These are phyloP conservation scores for Hymenopus coronatus DNA, from an alignment of 2,888 invertebrate genomes.

Conservation along the genomic window DNA sequence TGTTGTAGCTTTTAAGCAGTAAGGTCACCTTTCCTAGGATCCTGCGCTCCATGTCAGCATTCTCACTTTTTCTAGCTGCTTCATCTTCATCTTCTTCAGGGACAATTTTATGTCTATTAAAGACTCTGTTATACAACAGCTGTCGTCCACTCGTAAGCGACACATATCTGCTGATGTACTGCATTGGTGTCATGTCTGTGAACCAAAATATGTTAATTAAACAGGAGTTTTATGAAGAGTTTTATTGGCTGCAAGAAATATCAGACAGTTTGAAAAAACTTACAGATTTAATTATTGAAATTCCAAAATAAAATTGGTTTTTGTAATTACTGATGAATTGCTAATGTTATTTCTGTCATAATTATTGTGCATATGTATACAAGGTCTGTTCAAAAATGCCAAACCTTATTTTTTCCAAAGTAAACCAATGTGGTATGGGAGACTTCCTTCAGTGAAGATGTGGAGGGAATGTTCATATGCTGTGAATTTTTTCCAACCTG, in stretches of 20 bases:
- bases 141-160: slow-evolving; percentile 59
- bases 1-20: background rate
- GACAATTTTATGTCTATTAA: slow-evolving; percentile 47
- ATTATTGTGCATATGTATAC: no score
- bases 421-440: no score
- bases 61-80: background rate
- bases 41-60: background rate
- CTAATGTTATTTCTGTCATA: no score
- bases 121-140: slow-evolving; percentile 57
- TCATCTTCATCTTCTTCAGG: slow-evolving; percentile 38
- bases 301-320: no score
- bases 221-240: background rate
- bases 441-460: no score
- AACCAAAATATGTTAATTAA: slow-evolving; percentile 29
- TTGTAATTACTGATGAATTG: no score
- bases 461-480: no score
- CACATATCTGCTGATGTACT: slow-evolving; percentile 68
- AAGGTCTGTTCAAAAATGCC: no score
- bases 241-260: background rate
- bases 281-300: no score
- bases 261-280: background rate
- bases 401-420: no score
- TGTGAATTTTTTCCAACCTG: no score
- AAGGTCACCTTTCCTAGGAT: slow-evolving; percentile 3
- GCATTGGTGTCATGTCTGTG: slow-evolving; percentile 65